Base-by-base conservation (phyloP, 2,888 invertebrate genomes). In the Tricholauxania praeusta region DNA sequence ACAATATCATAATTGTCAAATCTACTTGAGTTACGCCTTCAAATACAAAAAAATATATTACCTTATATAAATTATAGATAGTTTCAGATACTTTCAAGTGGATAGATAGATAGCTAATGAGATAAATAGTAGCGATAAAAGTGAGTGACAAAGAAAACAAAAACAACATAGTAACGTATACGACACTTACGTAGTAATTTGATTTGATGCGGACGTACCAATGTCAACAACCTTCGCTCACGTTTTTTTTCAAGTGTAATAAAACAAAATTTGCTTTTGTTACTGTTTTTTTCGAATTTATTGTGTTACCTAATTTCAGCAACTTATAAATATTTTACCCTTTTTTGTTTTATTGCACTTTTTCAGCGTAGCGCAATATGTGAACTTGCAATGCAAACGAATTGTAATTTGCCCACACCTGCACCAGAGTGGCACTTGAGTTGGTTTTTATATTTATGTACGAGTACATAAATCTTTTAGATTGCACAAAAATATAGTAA, bases 191-290 rank as follows among this genome's bases (percentile, higher is more conserved):
- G 22, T 64, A 14, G 49, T 49, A 51, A 15, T 51, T 51, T 22
- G 19, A 49, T 14, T 8, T 19, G 17, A 63, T 17, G 63, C 64
- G 49, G 48, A 22, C 51, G 22, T 17, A 49, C 10, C 51, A 51
- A 62, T 62, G 60, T 62, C 60, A 49, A 64, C 51, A 51, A 64
- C 64, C 28, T 51, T 49, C 64, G 12, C 48, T 47, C 32, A 19
- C 39, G 62, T 47, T 57, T 57, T 57, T 57, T 55, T 57, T 57
- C 19, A 19, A 57, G 22, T 57, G 22, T 19, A 19, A 28, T 28
- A 57, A 57, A 15, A 28, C 28, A 57, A 57, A 28, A 12, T 12
- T n/a, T 28, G 22, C 28, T 57, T 17, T 22, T 57, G 14, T 19
- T 6, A 53, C 1, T 19, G 12, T 28, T 28, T 22, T 57, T 57